Evolutionary conservation across 2,113 vertebrate species (phyloP), one percentile per base, ranked within the genome.

Genomic region (Sylvietta virens): DNA sequence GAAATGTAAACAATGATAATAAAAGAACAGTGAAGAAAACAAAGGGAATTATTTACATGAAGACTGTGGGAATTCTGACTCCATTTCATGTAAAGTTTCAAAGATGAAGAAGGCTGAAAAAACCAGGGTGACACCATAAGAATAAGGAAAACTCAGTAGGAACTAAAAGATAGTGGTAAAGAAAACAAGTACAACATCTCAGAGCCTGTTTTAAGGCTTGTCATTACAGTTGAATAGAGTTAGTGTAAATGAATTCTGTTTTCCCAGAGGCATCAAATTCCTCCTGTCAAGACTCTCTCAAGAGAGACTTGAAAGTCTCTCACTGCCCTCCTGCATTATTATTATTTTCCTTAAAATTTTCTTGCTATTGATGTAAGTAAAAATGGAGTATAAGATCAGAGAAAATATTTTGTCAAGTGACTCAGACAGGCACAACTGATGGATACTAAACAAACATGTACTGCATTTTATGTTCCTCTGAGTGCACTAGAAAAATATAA

Each of bases 351-450:
- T 77, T 82, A 48, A 83, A 64, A 89, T 86, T 81, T 35, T 81
- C 79, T 82, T 86, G 67, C 58, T 91, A 72, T 71, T 85, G 69
- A 88, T 81, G 74, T 81, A 91, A 58, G 70, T 95, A 90, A 93
- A 95, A 96, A 88, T 89, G 4, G 33, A 86, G 13, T 93, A 44
- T 62, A 70, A 87, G 58, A 96, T 97, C 86, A 92, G 83, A 95
- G 89, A 85, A 96, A 94, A 73, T 95, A 88, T 90, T 96, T 92
- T 96, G 95, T 95, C 89, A 93, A 93, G 83, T 85, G 67, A 87
- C 77, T 91, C 84, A 92, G 92, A 91, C 88, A 97, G 84, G 84
- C 90, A 95, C 86, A 90, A 76, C 81, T 91, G 91, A 97, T 58
- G 47, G 64, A 48, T 92, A 87, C 37, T 79, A 37, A 88, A 71